These are phyloP conservation scores for Macquaria australasica DNA, from an alignment of 2,113 vertebrate species.

Conservation along the genomic window DNA sequence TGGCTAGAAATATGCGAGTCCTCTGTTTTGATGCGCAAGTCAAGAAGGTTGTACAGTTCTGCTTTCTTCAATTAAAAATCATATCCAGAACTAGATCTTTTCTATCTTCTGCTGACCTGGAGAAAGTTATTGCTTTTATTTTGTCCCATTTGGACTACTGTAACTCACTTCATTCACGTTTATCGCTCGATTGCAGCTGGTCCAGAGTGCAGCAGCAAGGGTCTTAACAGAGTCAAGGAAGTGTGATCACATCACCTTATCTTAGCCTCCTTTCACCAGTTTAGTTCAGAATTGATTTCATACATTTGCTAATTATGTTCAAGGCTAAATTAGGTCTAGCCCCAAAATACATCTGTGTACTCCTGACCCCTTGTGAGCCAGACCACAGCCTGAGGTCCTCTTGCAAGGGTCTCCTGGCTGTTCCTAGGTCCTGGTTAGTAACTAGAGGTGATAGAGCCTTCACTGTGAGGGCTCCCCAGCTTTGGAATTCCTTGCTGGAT, in stretches of 20 bases:
- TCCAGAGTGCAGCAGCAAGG: neutral
- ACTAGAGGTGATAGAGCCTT: neutral
- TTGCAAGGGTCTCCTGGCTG: neutral
- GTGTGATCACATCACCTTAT: neutral
- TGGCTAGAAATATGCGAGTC: neutral
- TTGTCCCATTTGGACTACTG: neutral
- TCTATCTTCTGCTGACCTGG: neutral
- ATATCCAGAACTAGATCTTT: neutral
- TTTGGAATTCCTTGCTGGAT: neutral
- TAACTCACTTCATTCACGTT: neutral
- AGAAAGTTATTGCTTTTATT: neutral
- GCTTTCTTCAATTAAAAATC: neutral
- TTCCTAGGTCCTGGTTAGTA: neutral
- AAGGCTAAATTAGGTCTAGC: neutral
- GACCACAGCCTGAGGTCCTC: constrained; percentile 2
- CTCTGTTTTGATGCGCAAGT: too few species aligned
- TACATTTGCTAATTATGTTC: neutral
- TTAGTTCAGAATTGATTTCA: neutral
- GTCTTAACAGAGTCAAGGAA: neutral
- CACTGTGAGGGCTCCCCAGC: neutral
- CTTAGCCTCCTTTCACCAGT: neutral
- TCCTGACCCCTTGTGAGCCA: neutral
- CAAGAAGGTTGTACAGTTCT: neutral
- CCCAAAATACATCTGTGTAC: constrained; percentile 7
- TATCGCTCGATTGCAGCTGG: neutral